Evolutionary conservation across 2,888 invertebrate genomes (phyloP).

Genomic region (Dynastes maya): DNA sequence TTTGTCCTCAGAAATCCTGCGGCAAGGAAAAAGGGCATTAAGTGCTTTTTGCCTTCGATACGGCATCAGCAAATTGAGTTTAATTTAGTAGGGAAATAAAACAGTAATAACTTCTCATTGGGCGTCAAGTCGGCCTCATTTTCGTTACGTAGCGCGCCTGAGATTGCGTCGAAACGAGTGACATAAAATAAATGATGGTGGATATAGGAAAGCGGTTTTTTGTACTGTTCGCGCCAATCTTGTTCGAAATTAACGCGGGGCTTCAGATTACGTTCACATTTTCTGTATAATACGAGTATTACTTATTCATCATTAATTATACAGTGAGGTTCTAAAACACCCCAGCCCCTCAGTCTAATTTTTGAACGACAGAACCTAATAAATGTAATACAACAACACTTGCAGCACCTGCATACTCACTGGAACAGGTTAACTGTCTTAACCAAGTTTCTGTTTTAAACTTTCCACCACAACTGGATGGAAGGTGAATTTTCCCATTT

Average conservation of each 20-base stretch:
- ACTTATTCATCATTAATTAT: no score
- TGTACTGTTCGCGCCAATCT: not conserved
- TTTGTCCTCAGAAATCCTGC: slow-evolving; percentile 76
- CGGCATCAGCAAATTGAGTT: slow-evolving; percentile 47
- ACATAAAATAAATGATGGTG: slow-evolving; percentile 10
- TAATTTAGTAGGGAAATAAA: slow-evolving; percentile 44
- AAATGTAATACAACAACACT: no score
- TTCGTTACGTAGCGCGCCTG: slow-evolving; percentile 23
- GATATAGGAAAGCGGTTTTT: not conserved
- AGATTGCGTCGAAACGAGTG: slow-evolving; percentile 25
- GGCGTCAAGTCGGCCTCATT: slow-evolving; percentile 29
- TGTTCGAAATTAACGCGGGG: not conserved
- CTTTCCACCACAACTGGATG: no score
- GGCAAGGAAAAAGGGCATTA: slow-evolving; percentile 58
- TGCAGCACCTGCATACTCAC: no score
- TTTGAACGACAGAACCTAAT: no score
- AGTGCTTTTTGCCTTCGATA: slow-evolving; percentile 45
- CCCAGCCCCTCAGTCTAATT: no score
- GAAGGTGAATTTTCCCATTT: no score
- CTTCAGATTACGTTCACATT: not conserved
- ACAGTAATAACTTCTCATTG: slow-evolving; percentile 32
- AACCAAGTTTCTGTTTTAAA: no score
- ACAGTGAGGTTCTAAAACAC: no score
- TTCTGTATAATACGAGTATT: no score
- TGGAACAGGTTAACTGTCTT: no score